A percentile compares a stretch with the other conserved stretches of the same genome.
Conservation (phyloP, 2,113 vertebrate genomes). For the Tragelaphus buxtoni region DNA sequence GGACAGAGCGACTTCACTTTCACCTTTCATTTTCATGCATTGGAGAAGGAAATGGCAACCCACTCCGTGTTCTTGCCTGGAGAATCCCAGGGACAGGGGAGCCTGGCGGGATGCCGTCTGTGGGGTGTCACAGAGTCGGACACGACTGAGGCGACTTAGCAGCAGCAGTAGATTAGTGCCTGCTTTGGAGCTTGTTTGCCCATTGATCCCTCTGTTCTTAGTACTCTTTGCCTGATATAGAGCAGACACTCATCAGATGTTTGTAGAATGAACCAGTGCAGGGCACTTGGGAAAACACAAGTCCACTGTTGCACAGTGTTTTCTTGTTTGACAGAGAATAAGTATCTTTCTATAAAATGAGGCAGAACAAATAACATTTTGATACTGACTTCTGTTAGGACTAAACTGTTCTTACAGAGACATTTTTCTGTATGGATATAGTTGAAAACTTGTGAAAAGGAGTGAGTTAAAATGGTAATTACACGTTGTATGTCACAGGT, state of each 20-base stretch:
- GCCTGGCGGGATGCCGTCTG: no score
- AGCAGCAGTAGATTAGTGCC: background rate
- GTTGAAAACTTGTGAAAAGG: background rate
- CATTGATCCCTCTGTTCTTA: background rate
- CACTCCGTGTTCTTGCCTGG: no score
- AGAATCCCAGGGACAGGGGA: no score
- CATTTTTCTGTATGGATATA: background rate
- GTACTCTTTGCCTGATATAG: background rate
- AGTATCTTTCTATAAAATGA: background rate
- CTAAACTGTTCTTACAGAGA: background rate
- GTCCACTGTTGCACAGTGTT: background rate
- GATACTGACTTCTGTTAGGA: background rate
- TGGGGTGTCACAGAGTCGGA: no score
- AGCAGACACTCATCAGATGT: background rate
- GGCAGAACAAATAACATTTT: slow-evolving; percentile 2
- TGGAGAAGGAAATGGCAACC: no score
- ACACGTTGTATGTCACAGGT: background rate
- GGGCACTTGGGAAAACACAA: background rate
- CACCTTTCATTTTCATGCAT: no score
- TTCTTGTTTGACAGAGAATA: background rate
- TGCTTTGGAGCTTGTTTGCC: background rate
- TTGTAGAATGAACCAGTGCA: background rate
- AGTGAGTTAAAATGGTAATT: background rate
- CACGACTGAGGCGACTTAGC: no score
- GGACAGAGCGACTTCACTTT: no score